phyloP scores from a whole-genome alignment of 2,113 vertebrate species.

The Nothoprocta pentlandii region DNA sequence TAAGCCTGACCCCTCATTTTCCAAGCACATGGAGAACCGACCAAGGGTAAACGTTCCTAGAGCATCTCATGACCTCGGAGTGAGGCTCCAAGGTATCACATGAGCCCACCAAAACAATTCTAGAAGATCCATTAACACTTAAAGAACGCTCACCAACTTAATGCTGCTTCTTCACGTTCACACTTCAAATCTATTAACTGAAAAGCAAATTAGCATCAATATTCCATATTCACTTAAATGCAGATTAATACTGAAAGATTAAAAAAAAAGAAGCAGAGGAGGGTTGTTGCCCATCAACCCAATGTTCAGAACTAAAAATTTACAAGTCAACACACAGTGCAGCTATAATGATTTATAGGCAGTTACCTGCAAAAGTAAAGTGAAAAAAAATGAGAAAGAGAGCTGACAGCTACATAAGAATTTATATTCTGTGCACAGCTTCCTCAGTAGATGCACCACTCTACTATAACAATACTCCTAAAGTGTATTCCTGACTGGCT shows the following conservation, averaged over 20 bases:
- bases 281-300: constrained; percentile 27
- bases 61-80: neutral
- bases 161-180: neutral
- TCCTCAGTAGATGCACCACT: neutral
- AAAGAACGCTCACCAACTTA: neutral
- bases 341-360: neutral
- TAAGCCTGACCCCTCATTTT: neutral
- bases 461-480: rapidly evolving
- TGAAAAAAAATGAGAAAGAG: neutral
- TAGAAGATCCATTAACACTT: neutral
- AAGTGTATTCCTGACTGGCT: neutral
- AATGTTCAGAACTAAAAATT: neutral
- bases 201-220: neutral
- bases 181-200: neutral
- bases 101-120: neutral
- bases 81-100: rapidly evolving
- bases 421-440: neutral
- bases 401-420: neutral
- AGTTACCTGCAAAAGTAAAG: neutral
- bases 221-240: neutral
- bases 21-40: neutral
- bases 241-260: neutral
- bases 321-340: neutral
- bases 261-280: neutral
- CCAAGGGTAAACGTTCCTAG: neutral